A percentile compares a stretch with the other conserved stretches of the same genome.
These are phyloP conservation scores for Hedychridium roseum DNA, from an alignment of 2,888 invertebrate genomes.

Conservation along the genomic window DNA sequence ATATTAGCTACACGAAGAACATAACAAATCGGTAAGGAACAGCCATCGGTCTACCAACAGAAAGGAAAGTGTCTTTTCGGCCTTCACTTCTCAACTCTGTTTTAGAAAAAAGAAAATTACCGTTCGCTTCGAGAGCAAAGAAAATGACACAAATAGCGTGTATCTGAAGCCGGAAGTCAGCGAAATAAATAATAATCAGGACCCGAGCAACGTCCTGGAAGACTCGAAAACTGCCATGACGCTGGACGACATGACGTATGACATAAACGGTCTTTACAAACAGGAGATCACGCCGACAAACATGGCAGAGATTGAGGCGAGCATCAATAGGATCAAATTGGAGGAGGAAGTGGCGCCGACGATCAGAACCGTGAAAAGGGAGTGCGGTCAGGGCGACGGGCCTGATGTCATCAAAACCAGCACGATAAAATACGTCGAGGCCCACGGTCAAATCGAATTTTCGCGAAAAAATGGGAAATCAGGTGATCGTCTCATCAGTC, in stretches of 20 bases:
- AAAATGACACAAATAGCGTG: constrained; percentile 6
- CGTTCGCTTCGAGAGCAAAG: too few species aligned
- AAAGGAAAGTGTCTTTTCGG: too few species aligned
- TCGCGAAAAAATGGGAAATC: constrained; percentile 12
- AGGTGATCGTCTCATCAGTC: neutral
- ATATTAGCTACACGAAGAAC: constrained; percentile 30
- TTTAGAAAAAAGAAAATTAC: too few species aligned
- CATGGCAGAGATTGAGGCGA: constrained; percentile 36
- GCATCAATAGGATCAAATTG: constrained; percentile 41
- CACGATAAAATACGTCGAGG: constrained; percentile 37
- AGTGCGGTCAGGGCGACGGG: constrained; percentile 30
- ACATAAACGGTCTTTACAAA: constrained; percentile 38
- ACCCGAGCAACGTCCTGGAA: neutral
- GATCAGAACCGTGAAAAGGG: constrained; percentile 27
- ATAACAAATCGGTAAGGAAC: constrained; percentile 7
- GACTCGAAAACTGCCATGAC: constrained; percentile 9
- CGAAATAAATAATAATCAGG: neutral
- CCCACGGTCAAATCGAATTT: constrained; percentile 45
- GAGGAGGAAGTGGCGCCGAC: constrained; percentile 38
- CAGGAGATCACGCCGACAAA: constrained; percentile 34
- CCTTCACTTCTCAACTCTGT: too few species aligned
- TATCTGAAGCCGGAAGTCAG: too few species aligned
- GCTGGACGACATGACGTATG: constrained; percentile 22
- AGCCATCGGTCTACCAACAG: too few species aligned
- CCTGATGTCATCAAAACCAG: constrained; percentile 17